Evolutionary conservation across 1,140 invertebrate species (phyloP).

Genomic region (Formica exsecta): DNA sequence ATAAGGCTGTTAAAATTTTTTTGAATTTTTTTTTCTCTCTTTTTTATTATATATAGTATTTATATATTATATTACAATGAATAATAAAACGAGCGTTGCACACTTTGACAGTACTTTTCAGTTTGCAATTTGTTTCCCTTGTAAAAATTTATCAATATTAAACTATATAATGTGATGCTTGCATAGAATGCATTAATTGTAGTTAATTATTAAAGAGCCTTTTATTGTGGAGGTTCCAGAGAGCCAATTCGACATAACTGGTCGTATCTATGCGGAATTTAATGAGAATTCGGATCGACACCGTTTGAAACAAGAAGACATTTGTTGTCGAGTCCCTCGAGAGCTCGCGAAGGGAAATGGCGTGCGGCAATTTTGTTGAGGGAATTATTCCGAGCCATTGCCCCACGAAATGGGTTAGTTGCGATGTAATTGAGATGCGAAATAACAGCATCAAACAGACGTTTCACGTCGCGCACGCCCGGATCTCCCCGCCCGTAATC

Average conservation of each 20-base stretch:
- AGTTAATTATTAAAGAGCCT: not conserved
- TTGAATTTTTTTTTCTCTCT: too few species aligned
- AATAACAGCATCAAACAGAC: constrained; percentile 59
- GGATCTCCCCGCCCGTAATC: not conserved
- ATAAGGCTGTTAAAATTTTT: too few species aligned
- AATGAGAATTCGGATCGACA: constrained; percentile 50
- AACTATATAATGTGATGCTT: not conserved
- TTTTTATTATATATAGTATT: too few species aligned
- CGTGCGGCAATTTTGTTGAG: constrained; percentile 53
- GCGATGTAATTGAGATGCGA: constrained; percentile 59
- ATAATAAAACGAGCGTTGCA: too few species aligned
- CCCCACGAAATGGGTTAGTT: constrained; percentile 56
- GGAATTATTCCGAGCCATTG: constrained; percentile 55
- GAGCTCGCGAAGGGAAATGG: constrained; percentile 23
- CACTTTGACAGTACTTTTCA: not conserved
- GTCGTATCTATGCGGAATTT: constrained; percentile 9
- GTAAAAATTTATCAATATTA: not conserved
- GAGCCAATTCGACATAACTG: not conserved
- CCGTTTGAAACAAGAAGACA: constrained; percentile 44
- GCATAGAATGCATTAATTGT: not conserved
- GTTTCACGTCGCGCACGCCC: constrained; percentile 1
- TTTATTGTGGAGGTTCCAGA: not conserved
- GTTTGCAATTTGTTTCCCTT: not conserved
- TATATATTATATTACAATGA: too few species aligned
- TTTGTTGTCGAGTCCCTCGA: constrained; percentile 26